phyloP scores from a whole-genome alignment of 2,797 vertebrate species.

The Crypturellus tataupa region DNA sequence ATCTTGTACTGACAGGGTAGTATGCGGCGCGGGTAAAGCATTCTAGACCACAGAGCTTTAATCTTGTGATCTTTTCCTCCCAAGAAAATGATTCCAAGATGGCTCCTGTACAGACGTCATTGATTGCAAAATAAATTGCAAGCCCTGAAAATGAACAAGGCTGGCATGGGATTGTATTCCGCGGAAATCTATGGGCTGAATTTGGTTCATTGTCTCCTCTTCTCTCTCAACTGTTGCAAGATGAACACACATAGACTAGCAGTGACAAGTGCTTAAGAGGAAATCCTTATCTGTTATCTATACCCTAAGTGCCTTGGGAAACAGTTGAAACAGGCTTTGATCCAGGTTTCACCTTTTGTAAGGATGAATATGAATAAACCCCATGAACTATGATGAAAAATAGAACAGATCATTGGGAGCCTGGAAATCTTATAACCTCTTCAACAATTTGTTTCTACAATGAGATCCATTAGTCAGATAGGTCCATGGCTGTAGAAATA shows the following conservation, averaged over 20 bases:
- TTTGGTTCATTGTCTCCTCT: not conserved
- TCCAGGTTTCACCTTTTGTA: not conserved
- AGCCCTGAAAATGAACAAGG: not conserved
- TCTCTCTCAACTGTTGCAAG: not conserved
- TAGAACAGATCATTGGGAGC: not conserved
- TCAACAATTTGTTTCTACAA: fast-evolving
- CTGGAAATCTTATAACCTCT: not conserved
- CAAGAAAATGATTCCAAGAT: not conserved
- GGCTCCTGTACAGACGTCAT: not conserved
- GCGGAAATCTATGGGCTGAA: not conserved
- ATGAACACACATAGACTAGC: not conserved
- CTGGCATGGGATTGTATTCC: not conserved
- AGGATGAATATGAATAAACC: not conserved
- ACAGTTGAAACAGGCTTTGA: not conserved
- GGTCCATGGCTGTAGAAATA: not conserved
- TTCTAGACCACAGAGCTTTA: not conserved
- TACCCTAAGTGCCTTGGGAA: not conserved
- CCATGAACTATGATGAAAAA: not conserved
- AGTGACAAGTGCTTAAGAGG: constrained; percentile 3
- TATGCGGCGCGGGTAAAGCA: not conserved
- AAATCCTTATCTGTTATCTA: constrained; percentile 18
- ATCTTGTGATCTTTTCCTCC: not conserved
- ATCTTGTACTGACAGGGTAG: not conserved
- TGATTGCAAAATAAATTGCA: not conserved
- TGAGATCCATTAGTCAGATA: not conserved